Evolutionary conservation across 2,797 vertebrate species (phyloP).

Genomic region (Trichosurus vulpecula): DNA sequence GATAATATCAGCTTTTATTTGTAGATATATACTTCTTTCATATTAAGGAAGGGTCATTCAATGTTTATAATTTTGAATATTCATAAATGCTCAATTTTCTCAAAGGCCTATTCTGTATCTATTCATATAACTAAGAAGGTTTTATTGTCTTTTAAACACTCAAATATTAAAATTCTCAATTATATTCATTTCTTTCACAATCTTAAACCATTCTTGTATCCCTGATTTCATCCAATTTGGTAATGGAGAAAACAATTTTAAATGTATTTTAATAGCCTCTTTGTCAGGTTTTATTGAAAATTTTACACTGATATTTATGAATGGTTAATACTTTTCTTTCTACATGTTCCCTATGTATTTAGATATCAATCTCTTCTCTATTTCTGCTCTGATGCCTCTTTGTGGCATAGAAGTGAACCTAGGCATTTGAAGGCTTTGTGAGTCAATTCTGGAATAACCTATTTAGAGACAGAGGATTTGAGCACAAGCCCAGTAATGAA

Average conservation of each 20-base stretch:
- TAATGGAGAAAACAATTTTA: neutral
- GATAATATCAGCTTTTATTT: neutral
- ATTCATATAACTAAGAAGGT: neutral
- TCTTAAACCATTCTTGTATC: neutral
- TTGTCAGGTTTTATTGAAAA: neutral
- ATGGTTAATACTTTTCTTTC: no score
- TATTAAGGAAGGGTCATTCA: neutral
- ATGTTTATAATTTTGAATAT: neutral
- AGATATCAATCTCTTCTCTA: no score
- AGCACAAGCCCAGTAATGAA: no score
- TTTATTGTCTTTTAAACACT: no score
- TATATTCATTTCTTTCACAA: neutral
- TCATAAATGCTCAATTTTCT: neutral
- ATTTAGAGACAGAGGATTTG: no score
- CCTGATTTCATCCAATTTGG: neutral
- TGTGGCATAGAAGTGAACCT: no score
- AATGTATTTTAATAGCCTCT: neutral
- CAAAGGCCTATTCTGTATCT: neutral
- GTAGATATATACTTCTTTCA: neutral
- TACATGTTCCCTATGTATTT: no score
- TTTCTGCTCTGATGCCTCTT: no score
- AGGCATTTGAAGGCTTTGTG: no score
- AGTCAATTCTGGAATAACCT: no score
- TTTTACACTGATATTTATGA: no score
- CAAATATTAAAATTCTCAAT: neutral